A percentile compares a stretch with the other conserved stretches of the same genome.
phyloP scores from a whole-genome alignment of 2,797 vertebrate species.

The Streptopelia turtur region DNA sequence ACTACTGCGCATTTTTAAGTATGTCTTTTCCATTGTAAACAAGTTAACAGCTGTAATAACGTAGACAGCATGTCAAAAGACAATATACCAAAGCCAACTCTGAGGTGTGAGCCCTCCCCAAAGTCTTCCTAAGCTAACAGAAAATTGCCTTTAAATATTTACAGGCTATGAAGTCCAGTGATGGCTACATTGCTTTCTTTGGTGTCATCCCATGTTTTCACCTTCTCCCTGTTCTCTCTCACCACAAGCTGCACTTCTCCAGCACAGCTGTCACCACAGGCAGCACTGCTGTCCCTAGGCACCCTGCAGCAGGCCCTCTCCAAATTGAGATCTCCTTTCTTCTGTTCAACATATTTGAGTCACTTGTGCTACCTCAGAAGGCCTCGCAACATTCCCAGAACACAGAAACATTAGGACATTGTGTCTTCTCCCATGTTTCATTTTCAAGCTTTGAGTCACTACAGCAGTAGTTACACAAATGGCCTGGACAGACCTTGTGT shows the following conservation, averaged over 20 bases:
- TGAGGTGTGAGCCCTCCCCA: not conserved
- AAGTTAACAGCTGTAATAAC: not conserved
- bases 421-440: not conserved
- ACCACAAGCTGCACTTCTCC: not conserved
- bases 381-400: not conserved
- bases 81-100: not conserved
- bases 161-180: not conserved
- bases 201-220: not conserved
- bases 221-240: not conserved
- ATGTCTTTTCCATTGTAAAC: not conserved
- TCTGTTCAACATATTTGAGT: not conserved
- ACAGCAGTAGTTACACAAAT: not conserved
- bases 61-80: not conserved
- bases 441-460: not conserved
- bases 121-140: not conserved
- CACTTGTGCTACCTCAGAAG: not conserved
- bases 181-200: not conserved
- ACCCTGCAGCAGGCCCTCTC: not conserved
- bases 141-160: slow-evolving; percentile 11
- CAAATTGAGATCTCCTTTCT: not conserved
- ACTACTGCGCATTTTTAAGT: not conserved
- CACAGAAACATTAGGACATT: not conserved
- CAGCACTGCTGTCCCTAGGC: not conserved
- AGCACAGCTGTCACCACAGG: not conserved
- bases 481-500: not conserved